Percentiles rank a stretch among this genome's conserved stretches.
Evolutionary conservation across 2,797 vertebrate species (phyloP).

Genomic region (Bryconaethiops microstoma): DNA sequence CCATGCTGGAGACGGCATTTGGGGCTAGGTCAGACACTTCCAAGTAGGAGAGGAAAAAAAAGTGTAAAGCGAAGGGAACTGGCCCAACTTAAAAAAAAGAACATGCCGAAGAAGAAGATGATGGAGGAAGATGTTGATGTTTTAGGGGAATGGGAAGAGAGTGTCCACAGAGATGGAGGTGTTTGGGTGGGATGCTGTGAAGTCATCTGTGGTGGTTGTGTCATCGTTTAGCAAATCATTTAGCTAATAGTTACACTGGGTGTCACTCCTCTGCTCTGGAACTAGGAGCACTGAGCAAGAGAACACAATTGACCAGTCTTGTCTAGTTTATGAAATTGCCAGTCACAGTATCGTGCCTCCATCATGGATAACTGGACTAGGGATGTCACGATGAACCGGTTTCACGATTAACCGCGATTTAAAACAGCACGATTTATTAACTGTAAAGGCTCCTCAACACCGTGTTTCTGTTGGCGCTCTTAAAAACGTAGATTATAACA

Average conservation of each 20-base stretch:
- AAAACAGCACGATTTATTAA: too few species aligned
- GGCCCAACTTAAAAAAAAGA: constrained; percentile 55
- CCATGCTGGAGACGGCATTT: constrained; percentile 81
- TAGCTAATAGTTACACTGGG: background rate
- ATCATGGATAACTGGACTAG: background rate
- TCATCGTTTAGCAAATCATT: background rate
- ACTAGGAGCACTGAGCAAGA: background rate
- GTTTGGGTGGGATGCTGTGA: background rate
- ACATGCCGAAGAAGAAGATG: constrained; percentile 12
- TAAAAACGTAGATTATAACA: too few species aligned
- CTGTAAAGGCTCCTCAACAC: too few species aligned
- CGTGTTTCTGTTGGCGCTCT: too few species aligned
- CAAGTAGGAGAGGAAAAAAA: constrained; percentile 72
- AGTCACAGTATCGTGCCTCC: background rate
- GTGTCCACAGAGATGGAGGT: background rate
- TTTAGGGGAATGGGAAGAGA: background rate
- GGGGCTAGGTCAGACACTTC: constrained; percentile 83
- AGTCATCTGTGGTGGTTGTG: background rate
- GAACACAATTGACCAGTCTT: background rate
- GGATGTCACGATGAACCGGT: too few species aligned
- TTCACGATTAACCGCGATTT: too few species aligned
- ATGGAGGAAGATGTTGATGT: constrained; percentile 28
- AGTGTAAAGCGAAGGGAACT: constrained; percentile 71
- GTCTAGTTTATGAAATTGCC: background rate
- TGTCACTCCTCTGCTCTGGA: background rate